Evolutionary conservation across 2,113 vertebrate genomes (phyloP).

Genomic region (Lycocorax pyrrhopterus): DNA sequence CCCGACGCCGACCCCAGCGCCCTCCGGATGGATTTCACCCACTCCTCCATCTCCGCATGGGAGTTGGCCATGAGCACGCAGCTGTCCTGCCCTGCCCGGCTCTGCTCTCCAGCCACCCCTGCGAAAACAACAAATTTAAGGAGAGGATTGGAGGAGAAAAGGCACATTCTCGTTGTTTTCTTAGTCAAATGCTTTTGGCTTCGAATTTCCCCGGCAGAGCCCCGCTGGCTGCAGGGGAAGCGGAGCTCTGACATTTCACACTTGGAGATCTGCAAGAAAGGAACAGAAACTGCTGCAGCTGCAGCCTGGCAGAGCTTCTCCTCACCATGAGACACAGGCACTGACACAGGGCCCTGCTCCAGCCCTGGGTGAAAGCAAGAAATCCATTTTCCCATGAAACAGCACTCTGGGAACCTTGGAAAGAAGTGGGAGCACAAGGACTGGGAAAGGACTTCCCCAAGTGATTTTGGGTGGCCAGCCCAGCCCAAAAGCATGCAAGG

Average conservation of each 20-base stretch:
- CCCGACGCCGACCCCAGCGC: slow-evolving; percentile 78
- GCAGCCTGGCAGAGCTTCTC: background rate
- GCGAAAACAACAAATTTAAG: background rate
- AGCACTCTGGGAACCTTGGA: fast-evolving
- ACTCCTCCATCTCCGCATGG: slow-evolving; percentile 92
- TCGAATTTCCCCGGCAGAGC: fast-evolving
- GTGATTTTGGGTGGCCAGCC: background rate
- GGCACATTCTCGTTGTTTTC: background rate
- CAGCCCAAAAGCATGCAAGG: fast-evolving
- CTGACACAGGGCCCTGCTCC: background rate
- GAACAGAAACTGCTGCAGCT: background rate
- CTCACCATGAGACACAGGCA: background rate
- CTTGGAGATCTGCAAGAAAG: background rate
- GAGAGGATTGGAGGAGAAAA: background rate
- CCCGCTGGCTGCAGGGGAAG: background rate
- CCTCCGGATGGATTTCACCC: slow-evolving; percentile 86
- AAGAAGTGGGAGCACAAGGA: background rate
- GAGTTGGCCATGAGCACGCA: slow-evolving; percentile 89
- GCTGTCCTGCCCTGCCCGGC: slow-evolving; percentile 72
- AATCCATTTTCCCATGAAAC: fast-evolving
- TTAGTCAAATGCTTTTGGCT: background rate
- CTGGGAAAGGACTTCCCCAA: fast-evolving
- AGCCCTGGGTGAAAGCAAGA: background rate
- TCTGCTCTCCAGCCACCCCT: slow-evolving; percentile 78
- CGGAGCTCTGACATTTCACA: fast-evolving